phyloP scores from a whole-genome alignment of 1,140 invertebrate genomes.

The Eumaeus atala region DNA sequence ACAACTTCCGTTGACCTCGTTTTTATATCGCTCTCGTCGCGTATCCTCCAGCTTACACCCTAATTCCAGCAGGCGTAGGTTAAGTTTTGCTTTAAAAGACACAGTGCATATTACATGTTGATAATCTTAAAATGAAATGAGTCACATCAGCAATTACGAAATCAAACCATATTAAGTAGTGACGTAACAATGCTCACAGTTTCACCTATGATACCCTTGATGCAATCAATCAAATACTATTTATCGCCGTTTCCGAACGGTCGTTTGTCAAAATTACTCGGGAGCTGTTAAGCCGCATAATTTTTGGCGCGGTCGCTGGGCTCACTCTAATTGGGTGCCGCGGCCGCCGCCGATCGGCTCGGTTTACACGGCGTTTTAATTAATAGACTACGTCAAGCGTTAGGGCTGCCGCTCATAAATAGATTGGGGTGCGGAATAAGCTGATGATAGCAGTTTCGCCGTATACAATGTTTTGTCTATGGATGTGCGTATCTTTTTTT shows the following conservation, averaged over 20 bases:
- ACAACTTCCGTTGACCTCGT: no score
- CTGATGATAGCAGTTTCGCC: constrained; percentile 5
- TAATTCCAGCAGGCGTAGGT: no score
- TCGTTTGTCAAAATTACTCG: constrained; percentile 64
- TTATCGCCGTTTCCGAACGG: constrained; percentile 44
- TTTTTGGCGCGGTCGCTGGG: constrained; percentile 55
- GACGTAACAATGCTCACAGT: constrained; percentile 6
- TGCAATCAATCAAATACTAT: constrained; percentile 30
- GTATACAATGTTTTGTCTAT: constrained; percentile 4
- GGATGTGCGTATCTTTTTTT: background rate
- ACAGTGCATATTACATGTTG: no score
- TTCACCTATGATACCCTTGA: background rate
- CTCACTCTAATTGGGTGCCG: constrained; percentile 64
- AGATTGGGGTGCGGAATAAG: background rate
- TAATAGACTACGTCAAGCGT: constrained; percentile 59
- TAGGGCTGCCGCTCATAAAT: constrained; percentile 36
- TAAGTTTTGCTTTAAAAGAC: no score
- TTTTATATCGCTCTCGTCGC: no score
- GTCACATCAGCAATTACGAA: no score
- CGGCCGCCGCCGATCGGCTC: constrained; percentile 55
- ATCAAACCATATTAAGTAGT: no score
- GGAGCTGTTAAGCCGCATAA: constrained; percentile 62
- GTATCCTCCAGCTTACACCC: no score
- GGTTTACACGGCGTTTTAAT: constrained; percentile 71
- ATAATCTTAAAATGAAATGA: no score